phyloP scores from a whole-genome alignment of 2,797 vertebrate species.

The Diglossa cyanea region DNA sequence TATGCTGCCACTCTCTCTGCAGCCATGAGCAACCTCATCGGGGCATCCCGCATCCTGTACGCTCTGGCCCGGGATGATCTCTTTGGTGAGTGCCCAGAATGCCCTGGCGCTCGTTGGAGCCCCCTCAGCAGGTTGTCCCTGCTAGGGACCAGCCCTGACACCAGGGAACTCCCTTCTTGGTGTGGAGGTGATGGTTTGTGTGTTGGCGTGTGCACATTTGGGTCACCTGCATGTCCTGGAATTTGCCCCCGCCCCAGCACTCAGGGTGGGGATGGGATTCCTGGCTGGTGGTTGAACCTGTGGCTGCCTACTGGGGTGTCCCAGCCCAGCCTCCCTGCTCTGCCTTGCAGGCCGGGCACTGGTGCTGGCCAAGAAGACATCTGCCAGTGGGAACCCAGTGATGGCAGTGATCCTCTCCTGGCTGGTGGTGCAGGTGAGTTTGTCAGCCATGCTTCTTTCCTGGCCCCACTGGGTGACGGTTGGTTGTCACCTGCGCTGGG shows the following conservation, averaged over 20 bases:
- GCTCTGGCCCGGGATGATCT: constrained; percentile 87
- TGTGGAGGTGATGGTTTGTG: neutral
- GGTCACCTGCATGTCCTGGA: neutral
- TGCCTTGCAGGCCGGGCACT: constrained; percentile 76
- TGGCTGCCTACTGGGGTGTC: neutral
- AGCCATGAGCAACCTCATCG: constrained; percentile 90
- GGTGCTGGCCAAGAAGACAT: constrained; percentile 83
- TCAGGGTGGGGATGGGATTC: neutral
- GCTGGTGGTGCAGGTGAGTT: constrained; percentile 87
- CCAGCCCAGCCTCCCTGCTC: neutral
- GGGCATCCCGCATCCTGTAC: constrained; percentile 89
- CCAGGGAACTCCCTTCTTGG: neutral
- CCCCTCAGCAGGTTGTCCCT: neutral
- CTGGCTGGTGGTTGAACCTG: neutral
- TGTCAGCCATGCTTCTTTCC: accelerated
- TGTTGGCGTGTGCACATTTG: neutral
- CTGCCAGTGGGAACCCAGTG: constrained; percentile 87
- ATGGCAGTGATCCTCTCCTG: constrained; percentile 87
- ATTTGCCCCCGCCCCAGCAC: neutral
- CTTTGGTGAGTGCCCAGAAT: constrained; percentile 78
- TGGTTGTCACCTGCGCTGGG: neutral
- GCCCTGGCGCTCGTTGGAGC: accelerated
- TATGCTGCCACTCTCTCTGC: constrained; percentile 88
- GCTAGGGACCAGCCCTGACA: neutral
- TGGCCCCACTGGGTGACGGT: accelerated